Evolutionary conservation across 2,113 vertebrate genomes (phyloP), one percentile per base, ranked within the genome.

Genomic region (Sylvietta virens): DNA sequence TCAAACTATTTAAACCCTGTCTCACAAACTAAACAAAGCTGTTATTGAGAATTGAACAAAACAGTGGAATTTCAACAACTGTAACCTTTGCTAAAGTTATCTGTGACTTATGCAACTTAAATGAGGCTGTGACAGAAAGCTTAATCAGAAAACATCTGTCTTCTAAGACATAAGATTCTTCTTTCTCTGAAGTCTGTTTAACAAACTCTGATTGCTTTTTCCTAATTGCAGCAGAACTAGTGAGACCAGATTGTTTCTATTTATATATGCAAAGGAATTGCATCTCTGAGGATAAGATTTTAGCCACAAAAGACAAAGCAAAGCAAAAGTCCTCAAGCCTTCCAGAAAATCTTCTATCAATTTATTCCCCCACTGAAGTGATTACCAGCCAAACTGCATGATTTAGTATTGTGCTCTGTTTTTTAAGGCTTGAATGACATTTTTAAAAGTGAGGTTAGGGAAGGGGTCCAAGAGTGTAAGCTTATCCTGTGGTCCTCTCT

Each of bases 71-170:
- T 82, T 50, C 82, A 87, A 17, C 14, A 69, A 39, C 74, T 66
- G 58, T 58, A 82, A 82, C 60, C 42, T 82, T 86, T 66, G 50
- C 86, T 77, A 24, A 88, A 94, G 50, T 77, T 96, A 54, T 93
- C 82, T 77, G 45, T 58, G 74, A 90, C 86, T 88, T 90, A 50
- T 5, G 58, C 54, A 61, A 73, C 78, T 86, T 77, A 94, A 93
- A 90, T 33, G 37, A 94, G 42, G 35, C 35, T 1, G 2, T 0
- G 4, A 44, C 7, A 90, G 93, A 89, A 96, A 89, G 61, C 56
- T 94, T 95, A 95, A 91, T 87, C 84, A 81, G 77, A 83, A 93
- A 95, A 97, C 96, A 95, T 97, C 94, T 97, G 96, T 73, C 88
- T 90, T 62, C 71, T 61, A 66, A 93, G 86, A 74, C 0, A 3